A percentile compares a stretch with the other conserved stretches of the same genome.
Conservation (phyloP, 2,888 invertebrate species). For the Nemotelus nigrinus region DNA sequence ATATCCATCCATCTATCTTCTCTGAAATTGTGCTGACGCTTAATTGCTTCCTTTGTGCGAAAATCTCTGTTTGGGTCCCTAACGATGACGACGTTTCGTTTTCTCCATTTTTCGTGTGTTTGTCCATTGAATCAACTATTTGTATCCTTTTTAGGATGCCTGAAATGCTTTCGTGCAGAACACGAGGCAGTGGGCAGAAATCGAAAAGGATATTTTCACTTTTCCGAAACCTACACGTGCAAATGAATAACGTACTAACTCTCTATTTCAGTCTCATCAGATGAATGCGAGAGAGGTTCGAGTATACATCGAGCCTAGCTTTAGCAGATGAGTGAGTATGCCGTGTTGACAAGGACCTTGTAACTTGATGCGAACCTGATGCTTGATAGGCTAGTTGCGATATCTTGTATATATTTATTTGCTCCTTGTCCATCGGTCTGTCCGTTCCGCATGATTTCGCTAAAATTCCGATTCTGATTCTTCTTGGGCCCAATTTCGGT, state of each 20-base stretch:
- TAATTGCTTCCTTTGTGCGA: constrained; percentile 41
- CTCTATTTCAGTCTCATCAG: too few species aligned
- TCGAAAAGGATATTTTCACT: constrained; percentile 5
- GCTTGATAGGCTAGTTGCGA: neutral
- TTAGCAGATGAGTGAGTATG: too few species aligned
- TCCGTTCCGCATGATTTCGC: constrained; percentile 17
- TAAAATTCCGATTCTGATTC: constrained; percentile 1
- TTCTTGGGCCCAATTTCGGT: neutral
- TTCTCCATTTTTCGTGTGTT: neutral
- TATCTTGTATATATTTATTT: neutral
- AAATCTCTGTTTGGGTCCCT: neutral
- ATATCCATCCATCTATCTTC: neutral
- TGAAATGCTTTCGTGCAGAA: constrained; percentile 26
- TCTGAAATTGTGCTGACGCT: constrained; percentile 24
- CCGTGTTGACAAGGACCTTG: too few species aligned
- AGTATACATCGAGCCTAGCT: too few species aligned
- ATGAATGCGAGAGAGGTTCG: too few species aligned
- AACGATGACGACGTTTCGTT: neutral
- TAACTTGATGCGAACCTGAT: neutral
- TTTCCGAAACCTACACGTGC: neutral
- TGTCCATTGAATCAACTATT: neutral
- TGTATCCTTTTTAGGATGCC: constrained; percentile 6
- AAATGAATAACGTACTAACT: too few species aligned
- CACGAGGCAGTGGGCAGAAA: neutral
- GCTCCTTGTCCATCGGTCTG: neutral